Evolutionary conservation across 2,888 invertebrate species (phyloP).

Genomic region (Dione vanillae): DNA sequence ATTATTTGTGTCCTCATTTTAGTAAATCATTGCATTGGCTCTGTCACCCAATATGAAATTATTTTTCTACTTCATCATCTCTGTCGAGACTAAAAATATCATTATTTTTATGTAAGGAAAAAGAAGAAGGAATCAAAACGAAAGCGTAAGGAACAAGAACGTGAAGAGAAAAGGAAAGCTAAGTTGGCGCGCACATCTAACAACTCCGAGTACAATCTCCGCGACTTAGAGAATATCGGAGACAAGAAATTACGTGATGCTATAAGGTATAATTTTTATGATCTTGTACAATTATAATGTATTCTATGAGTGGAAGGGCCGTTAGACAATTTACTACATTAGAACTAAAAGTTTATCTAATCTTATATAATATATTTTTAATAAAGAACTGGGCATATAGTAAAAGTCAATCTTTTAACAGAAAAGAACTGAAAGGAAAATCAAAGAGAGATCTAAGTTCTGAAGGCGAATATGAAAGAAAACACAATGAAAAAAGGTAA

Average conservation of each 20-base stretch:
- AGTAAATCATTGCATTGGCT: too few relatives aligned
- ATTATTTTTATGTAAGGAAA: conserved; percentile 66
- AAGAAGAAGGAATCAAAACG: conserved; percentile 90
- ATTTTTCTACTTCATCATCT: too few relatives aligned
- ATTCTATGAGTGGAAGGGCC: too few relatives aligned
- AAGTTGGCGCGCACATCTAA: conserved; percentile 84
- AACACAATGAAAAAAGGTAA: conserved; percentile 80
- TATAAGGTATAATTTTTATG: conserved; percentile 78
- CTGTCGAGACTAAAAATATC: background rate
- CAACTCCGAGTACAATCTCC: conserved; percentile 84
- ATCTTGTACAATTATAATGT: background rate
- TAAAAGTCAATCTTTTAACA: conserved; percentile 48
- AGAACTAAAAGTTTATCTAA: too few relatives aligned
- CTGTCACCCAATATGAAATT: too few relatives aligned
- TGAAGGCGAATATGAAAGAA: conserved; percentile 80
- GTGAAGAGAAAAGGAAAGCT: conserved; percentile 88
- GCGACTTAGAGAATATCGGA: conserved; percentile 86
- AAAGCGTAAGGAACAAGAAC: conserved; percentile 87
- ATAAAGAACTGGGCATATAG: background rate
- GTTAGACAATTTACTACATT: too few relatives aligned
- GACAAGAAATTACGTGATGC: conserved; percentile 88
- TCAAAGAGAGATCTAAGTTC: conserved; percentile 79
- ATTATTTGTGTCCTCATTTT: too few relatives aligned
- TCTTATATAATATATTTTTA: background rate
- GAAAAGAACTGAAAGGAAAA: conserved; percentile 80